A percentile compares a stretch with the other conserved stretches of the same genome.
Evolutionary conservation across 2,797 vertebrate genomes (phyloP).

Genomic region (Percopsis omiscomaycus): DNA sequence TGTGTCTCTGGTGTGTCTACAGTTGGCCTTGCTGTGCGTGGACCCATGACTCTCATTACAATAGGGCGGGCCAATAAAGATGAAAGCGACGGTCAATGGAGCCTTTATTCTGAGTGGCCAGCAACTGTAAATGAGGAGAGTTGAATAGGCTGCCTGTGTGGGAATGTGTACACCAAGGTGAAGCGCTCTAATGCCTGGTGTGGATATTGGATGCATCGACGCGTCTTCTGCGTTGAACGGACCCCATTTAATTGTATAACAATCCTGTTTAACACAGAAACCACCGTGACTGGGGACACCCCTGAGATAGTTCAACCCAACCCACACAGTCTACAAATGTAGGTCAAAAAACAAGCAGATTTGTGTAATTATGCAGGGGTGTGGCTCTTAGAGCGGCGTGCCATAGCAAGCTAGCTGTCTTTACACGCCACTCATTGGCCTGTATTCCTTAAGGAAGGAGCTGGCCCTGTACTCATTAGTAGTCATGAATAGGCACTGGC

Average conservation of each 20-base stretch:
- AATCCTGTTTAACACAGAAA: conserved; percentile 58
- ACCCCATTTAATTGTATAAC: conserved; percentile 47
- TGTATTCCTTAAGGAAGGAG: conserved; percentile 50
- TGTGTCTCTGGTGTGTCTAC: conserved; percentile 1
- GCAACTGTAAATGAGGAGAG: conserved; percentile 9
- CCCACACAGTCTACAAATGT: conserved; percentile 56
- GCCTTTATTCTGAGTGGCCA: conserved; percentile 13
- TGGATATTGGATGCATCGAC: conserved; percentile 39
- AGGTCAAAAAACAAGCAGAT: conserved; percentile 67
- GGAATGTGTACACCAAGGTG: not conserved
- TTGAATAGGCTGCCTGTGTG: conserved; percentile 7
- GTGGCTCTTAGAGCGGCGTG: conserved; percentile 45
- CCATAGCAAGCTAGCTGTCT: conserved; percentile 23
- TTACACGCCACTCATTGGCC: conserved; percentile 41
- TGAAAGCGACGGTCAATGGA: conserved; percentile 12
- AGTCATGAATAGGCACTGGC: conserved; percentile 60
- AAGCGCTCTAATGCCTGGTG: not conserved
- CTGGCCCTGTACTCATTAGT: conserved; percentile 67
- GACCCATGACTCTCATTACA: conserved; percentile 11
- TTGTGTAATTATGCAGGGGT: conserved; percentile 59
- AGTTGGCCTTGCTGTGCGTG: conserved; percentile 6
- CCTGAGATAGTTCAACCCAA: conserved; percentile 56
- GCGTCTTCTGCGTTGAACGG: conserved; percentile 34
- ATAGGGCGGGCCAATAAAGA: conserved; percentile 25
- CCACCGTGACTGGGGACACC: conserved; percentile 41